Base-by-base conservation (phyloP, 2,797 vertebrate genomes). In the Ctenochaetus hawaiiensis region DNA sequence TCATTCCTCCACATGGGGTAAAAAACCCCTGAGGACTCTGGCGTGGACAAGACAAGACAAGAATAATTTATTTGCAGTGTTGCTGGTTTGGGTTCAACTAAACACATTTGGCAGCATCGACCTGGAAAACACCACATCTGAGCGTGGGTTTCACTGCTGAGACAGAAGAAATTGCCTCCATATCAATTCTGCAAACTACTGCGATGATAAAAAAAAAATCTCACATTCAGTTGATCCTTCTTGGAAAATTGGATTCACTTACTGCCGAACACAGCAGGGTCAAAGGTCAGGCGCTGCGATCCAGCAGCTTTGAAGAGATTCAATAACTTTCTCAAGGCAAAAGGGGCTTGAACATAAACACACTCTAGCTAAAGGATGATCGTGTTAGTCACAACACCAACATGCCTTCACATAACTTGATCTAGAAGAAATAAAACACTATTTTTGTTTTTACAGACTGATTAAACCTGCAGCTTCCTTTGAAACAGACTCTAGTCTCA, bases 221-320 rank as follows among this genome's bases (percentile, higher is more conserved):
- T 65, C 12, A 14, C 4, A 39, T 39, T 56, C 64, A 18, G 72
- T 34, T 70, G 54, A 72, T 56, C 61, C 48, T 10, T 47, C 39
- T 17, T 54, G 70, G 65, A 72, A 73, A 77, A 67, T 47, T 75
- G 23, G 51, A 65, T 74, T 62, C 13, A 8, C 26, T 74, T 4
- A 3, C 39, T 44, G 63, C 41, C 37, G 41, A 62, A 41, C 45
- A 22, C 34, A 18, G 18, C 3, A 2, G 41, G 65, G 82, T 86
- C 73, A 86, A 71, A 80, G 85, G 83, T 85, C 63, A 22, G 39
- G 12, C 59, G 57, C n/a, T 6, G 18, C 1, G 8, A 54, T 66
- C n/a, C 41, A 5, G 10, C 58, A 72, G 81, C 34, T 65, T 67
- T 74, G 52, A 48, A 16, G 44, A 62, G 72, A 51, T 43, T 80